Conservation (phyloP, 2,113 vertebrate species). For the Boulengeromyrus knoepffleri region DNA sequence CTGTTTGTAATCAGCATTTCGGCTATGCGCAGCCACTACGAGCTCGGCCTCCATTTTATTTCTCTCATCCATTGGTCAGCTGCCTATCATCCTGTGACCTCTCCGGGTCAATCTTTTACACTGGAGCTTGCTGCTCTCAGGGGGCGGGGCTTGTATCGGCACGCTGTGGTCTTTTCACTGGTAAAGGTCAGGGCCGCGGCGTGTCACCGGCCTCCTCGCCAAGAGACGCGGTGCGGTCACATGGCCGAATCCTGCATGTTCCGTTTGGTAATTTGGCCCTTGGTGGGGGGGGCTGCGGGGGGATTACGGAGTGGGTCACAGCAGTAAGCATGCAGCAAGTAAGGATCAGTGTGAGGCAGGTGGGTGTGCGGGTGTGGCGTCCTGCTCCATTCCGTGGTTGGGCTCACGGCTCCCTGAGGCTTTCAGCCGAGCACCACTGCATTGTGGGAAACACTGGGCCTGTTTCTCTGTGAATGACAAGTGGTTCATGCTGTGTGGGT, state of each 20-base stretch:
- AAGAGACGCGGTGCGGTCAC: not conserved
- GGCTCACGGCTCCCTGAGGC: not conserved
- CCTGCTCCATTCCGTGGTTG: not conserved
- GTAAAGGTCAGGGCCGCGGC: conserved; percentile 6
- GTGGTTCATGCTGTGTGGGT: not conserved
- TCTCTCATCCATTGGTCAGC: not conserved
- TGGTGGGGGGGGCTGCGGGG: not conserved
- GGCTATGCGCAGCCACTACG: not conserved
- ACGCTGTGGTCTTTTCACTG: not conserved
- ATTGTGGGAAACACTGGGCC: not conserved
- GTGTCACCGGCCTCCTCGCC: not conserved
- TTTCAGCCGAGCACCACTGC: not conserved
- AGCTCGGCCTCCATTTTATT: not conserved
- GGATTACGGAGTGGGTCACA: not conserved
- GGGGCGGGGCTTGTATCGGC: not conserved
- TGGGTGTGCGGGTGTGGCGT: not conserved
- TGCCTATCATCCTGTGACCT: conserved; percentile 14
- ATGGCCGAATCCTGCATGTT: not conserved
- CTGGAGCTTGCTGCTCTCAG: not conserved
- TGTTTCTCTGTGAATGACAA: not conserved
- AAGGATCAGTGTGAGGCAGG: not conserved
- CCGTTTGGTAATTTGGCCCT: not conserved
- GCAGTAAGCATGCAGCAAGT: not conserved
- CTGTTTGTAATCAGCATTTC: not conserved
- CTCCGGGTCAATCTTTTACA: not conserved